phyloP scores from a whole-genome alignment of 1,140 invertebrate genomes.

The Drosophila ananassae region DNA sequence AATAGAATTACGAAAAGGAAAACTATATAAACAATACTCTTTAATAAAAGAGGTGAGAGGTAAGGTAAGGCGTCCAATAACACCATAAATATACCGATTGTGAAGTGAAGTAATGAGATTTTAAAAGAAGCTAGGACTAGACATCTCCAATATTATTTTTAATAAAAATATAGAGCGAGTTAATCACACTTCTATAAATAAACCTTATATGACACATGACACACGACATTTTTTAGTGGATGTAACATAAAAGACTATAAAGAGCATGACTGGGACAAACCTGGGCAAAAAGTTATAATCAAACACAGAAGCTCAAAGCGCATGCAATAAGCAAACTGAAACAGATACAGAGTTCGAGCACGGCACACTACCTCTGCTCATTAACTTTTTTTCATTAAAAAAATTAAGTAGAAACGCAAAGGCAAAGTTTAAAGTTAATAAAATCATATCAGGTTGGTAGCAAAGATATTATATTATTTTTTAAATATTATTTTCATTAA shows the following conservation, averaged over 20 bases:
- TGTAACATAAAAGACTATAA: slow-evolving; percentile 29
- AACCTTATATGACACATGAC: slow-evolving; percentile 24
- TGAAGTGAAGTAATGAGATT: no score
- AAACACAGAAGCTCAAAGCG: slow-evolving; percentile 47
- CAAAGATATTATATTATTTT: neutral
- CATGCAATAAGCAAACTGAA: slow-evolving; percentile 36
- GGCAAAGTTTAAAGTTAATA: neutral
- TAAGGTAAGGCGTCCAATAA: neutral
- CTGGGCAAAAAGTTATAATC: slow-evolving; percentile 53
- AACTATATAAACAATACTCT: no score
- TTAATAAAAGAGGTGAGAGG: neutral
- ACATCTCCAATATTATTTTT: no score
- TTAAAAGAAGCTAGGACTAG: no score
- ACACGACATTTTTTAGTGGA: slow-evolving; percentile 26
- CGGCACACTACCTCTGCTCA: neutral
- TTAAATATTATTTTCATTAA: neutral
- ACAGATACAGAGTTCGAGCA: slow-evolving; percentile 2
- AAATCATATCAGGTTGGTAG: neutral
- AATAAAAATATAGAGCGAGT: neutral
- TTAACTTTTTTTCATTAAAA: neutral
- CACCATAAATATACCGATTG: neutral
- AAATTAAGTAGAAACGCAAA: neutral
- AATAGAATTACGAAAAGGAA: slow-evolving; percentile 18
- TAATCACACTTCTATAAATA: neutral
- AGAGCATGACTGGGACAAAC: slow-evolving; percentile 40